phyloP scores from a whole-genome alignment of 2,888 invertebrate species.

The Leucophenga montana region DNA sequence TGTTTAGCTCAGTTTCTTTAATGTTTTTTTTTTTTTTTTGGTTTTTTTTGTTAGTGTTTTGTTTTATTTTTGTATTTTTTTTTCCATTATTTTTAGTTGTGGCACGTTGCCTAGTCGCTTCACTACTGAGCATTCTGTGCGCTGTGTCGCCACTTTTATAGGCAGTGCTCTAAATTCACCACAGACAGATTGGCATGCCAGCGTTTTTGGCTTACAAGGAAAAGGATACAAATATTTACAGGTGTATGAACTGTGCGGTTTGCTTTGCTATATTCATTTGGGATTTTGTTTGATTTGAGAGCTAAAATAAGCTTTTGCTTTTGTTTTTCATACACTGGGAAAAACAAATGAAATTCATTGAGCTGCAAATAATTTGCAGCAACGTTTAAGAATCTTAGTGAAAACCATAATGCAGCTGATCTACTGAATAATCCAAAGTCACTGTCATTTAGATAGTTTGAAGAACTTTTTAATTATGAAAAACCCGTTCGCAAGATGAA shows the following conservation, averaged over 20 bases:
- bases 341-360: neutral
- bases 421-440: too few species aligned
- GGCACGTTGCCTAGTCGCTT: slow-evolving; percentile 56
- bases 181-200: slow-evolving; percentile 47
- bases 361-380: neutral
- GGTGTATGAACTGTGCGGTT: slow-evolving; percentile 44
- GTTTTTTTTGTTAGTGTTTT: slow-evolving; percentile 18
- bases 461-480: too few species aligned
- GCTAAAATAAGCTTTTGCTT: slow-evolving; percentile 2
- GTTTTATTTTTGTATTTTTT: slow-evolving; percentile 20
- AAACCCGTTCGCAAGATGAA: too few species aligned
- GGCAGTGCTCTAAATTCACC: slow-evolving; percentile 58
- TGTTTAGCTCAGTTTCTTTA: neutral
- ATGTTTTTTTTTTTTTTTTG: slow-evolving; percentile 22
- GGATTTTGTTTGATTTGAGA: neutral
- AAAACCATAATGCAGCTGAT: too few species aligned
- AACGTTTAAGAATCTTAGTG: too few species aligned
- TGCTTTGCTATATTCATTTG: slow-evolving; percentile 24
- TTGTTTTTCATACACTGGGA: slow-evolving; percentile 22
- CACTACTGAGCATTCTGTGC: slow-evolving; percentile 55
- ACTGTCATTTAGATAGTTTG: too few species aligned
- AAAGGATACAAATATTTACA: slow-evolving; percentile 59
- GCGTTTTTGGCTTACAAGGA: slow-evolving; percentile 22
- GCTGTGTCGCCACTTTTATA: slow-evolving; percentile 55
- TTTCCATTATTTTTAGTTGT: slow-evolving; percentile 44